Percentiles rank a stretch among this genome's conserved stretches.
Conservation (phyloP, 2,888 invertebrate species). For the Agrotis ipsilon region DNA sequence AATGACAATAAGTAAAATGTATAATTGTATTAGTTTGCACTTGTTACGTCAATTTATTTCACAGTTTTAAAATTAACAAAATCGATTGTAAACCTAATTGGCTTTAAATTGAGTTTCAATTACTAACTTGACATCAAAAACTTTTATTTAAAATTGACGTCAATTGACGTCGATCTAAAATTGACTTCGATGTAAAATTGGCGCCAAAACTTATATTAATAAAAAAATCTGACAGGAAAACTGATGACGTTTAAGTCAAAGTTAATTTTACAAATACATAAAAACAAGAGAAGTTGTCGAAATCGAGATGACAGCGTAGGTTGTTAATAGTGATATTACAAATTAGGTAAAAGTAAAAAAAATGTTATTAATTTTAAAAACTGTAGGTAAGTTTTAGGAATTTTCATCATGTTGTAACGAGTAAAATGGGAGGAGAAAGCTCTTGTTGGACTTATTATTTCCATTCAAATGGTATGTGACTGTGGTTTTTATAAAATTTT, state of each 20-base stretch:
- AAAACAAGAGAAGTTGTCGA: conserved; percentile 66
- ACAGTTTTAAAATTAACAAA: conserved; percentile 29
- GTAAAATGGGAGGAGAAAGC: conserved; percentile 66
- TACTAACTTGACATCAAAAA: conserved; percentile 18
- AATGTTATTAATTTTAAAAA: conserved; percentile 89
- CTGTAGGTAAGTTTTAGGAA: conserved; percentile 86
- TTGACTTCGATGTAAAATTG: not conserved
- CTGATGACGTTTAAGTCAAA: not conserved
- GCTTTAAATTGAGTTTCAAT: conserved; percentile 22
- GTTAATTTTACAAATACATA: not conserved
- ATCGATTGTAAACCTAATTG: conserved; percentile 13
- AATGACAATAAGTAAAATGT: conserved; percentile 48
- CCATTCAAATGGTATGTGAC: conserved; percentile 49
- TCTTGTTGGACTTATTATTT: conserved; percentile 65
- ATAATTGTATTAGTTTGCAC: conserved; percentile 52
- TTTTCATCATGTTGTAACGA: conserved; percentile 87
- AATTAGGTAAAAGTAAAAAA: conserved; percentile 84
- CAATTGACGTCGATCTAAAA: not conserved
- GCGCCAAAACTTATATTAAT: conserved; percentile 15
- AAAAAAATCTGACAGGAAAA: not conserved
- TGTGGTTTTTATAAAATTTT: conserved; percentile 75
- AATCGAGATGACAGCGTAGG: conserved; percentile 87
- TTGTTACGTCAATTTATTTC: conserved; percentile 55
- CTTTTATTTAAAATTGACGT: conserved; percentile 11
- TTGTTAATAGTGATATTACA: conserved; percentile 91